Conservation (phyloP, 2,888 invertebrate genomes). For the Atrina japonica region DNA sequence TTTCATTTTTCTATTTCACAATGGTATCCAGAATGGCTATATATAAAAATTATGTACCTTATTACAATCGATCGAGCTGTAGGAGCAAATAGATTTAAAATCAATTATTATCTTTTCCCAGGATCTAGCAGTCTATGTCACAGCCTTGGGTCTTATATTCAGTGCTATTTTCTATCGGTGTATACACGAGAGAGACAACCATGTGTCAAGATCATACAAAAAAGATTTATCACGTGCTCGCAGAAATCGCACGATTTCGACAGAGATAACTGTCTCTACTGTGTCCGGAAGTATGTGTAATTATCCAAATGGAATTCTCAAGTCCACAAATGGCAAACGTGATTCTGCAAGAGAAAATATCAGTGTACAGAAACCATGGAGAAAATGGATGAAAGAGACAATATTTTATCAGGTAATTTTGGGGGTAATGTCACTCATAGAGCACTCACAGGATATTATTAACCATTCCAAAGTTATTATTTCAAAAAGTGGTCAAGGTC, state of each 20-base stretch:
- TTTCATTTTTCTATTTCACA: too few relatives aligned
- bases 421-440: not conserved
- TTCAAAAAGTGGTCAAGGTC: too few relatives aligned
- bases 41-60: too few relatives aligned
- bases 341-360: not conserved
- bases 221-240: not conserved
- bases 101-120: constrained; percentile 46
- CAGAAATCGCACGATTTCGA: too few relatives aligned
- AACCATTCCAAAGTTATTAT: too few relatives aligned
- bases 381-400: constrained; percentile 83
- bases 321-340: too few relatives aligned
- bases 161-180: constrained; percentile 87
- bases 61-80: too few relatives aligned
- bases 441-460: not conserved
- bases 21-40: too few relatives aligned
- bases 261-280: constrained; percentile 61
- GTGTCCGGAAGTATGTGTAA: too few relatives aligned
- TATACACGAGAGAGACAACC: constrained; percentile 49
- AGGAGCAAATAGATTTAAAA: too few relatives aligned
- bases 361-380: constrained; percentile 65
- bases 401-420: constrained; percentile 82
- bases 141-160: constrained; percentile 87
- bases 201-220: not conserved
- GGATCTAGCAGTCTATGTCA: constrained; percentile 82
- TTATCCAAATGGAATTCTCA: too few relatives aligned